Evolutionary conservation across 2,888 invertebrate genomes (phyloP).

Genomic region (Andrena trimmerana): DNA sequence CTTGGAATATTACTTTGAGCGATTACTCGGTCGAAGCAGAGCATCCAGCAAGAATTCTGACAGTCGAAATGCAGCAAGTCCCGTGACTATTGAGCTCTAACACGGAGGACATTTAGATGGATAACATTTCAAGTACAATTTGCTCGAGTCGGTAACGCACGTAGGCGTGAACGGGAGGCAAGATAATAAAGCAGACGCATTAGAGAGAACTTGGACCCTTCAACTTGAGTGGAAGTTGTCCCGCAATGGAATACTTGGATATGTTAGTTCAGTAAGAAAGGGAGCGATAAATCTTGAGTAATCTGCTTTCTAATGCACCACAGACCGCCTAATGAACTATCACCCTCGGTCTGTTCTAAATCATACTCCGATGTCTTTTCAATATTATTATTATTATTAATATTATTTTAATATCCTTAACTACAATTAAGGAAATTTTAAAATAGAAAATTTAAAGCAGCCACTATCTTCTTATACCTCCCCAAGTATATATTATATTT

Average conservation of each 20-base stretch:
- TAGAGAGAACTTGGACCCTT: neutral
- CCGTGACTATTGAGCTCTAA: neutral
- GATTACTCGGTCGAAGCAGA: neutral
- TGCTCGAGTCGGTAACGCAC: neutral
- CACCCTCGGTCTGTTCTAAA: neutral
- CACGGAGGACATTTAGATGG: neutral
- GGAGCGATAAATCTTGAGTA: neutral
- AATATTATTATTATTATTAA: neutral
- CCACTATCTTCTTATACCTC: too few species aligned
- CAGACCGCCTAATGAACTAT: neutral
- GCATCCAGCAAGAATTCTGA: neutral
- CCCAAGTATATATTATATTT: too few species aligned
- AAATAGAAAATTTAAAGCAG: too few species aligned
- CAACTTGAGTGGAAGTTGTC: neutral
- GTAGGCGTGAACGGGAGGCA: neutral
- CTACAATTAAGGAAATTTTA: neutral
- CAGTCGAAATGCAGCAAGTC: neutral
- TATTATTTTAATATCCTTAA: neutral
- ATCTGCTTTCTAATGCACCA: too few species aligned
- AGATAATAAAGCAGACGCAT: neutral
- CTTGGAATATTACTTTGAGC: neutral
- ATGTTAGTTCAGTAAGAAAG: neutral
- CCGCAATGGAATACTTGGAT: neutral
- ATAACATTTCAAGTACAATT: neutral
- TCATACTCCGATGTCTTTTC: neutral